A percentile compares a stretch with the other conserved stretches of the same genome.
These are phyloP conservation scores for Drosophila lacicola DNA, from an alignment of 2,888 invertebrate genomes.

Conservation along the genomic window DNA sequence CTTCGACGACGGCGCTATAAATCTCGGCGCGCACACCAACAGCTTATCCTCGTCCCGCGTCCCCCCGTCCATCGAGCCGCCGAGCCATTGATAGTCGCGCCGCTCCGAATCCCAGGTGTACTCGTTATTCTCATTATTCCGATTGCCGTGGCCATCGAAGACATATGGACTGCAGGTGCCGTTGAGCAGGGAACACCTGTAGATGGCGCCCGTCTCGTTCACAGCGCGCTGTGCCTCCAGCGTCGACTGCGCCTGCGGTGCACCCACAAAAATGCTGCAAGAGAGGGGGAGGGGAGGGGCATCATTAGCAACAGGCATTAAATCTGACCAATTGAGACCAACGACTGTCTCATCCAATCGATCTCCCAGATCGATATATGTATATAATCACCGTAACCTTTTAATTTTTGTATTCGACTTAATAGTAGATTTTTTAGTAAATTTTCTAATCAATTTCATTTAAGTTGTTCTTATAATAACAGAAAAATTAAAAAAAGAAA, in stretches of 20 bases:
- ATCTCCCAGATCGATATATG: no score
- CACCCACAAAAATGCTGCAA: conserved; percentile 86
- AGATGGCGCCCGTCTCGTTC: conserved; percentile 86
- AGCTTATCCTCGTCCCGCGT: conserved; percentile 84
- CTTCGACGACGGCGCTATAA: conserved; percentile 71
- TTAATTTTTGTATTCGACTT: no score
- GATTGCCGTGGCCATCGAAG: conserved; percentile 84
- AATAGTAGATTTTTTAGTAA: no score
- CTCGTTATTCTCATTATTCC: conserved; percentile 69
- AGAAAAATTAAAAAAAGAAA: no score
- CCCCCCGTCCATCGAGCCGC: conserved; percentile 86
- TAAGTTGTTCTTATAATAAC: no score
- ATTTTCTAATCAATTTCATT: no score
- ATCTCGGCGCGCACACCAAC: conserved; percentile 85
- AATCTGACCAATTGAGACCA: conserved; percentile 24
- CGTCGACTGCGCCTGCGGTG: conserved; percentile 86
- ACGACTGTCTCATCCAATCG: no score
- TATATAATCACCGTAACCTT: no score
- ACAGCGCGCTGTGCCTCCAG: conserved; percentile 82
- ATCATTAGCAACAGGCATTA: neutral
- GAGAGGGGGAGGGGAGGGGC: neutral
- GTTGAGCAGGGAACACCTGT: conserved; percentile 84
- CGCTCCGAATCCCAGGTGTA: conserved; percentile 83
- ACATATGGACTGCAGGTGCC: conserved; percentile 83
- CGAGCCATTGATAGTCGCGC: conserved; percentile 86